A percentile compares a stretch with the other conserved stretches of the same genome.
Evolutionary conservation across 2,888 invertebrate species (phyloP).

Genomic region (Polyommatus iphigenia): DNA sequence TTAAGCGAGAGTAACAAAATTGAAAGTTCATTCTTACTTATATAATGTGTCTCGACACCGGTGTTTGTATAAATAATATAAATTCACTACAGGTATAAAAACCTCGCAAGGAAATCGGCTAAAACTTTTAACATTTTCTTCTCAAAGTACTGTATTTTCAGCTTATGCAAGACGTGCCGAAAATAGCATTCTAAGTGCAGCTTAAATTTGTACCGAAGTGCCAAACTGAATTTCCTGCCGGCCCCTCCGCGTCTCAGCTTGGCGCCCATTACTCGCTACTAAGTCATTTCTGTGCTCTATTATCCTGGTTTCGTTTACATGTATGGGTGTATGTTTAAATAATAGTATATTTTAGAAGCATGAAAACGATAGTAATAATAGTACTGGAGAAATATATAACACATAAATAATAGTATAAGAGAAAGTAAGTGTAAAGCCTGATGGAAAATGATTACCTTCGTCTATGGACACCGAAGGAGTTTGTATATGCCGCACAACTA

Average conservation of each 20-base stretch:
- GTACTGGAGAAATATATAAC: too few relatives aligned
- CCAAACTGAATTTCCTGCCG: conserved; percentile 1
- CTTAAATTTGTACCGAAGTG: conserved; percentile 6
- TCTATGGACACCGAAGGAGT: too few relatives aligned
- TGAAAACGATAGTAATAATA: neutral
- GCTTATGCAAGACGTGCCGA: neutral
- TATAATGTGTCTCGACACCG: too few relatives aligned
- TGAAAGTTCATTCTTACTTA: too few relatives aligned
- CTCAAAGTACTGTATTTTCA: neutral
- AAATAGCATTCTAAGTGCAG: conserved; percentile 15
- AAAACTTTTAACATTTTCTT: neutral
- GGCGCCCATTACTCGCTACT: neutral
- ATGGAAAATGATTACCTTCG: too few relatives aligned
- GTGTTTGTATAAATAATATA: too few relatives aligned
- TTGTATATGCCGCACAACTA: too few relatives aligned
- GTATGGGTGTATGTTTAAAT: neutral
- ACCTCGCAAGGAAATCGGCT: too few relatives aligned
- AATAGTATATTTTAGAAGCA: neutral
- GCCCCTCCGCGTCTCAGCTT: neutral
- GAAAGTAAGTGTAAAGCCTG: too few relatives aligned
- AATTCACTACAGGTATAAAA: too few relatives aligned
- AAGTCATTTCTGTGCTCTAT: neutral
- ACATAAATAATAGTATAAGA: too few relatives aligned
- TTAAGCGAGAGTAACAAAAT: too few relatives aligned
- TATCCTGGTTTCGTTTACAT: neutral